Evolutionary conservation across 2,888 invertebrate species (phyloP).

Genomic region (Agrochola litura): DNA sequence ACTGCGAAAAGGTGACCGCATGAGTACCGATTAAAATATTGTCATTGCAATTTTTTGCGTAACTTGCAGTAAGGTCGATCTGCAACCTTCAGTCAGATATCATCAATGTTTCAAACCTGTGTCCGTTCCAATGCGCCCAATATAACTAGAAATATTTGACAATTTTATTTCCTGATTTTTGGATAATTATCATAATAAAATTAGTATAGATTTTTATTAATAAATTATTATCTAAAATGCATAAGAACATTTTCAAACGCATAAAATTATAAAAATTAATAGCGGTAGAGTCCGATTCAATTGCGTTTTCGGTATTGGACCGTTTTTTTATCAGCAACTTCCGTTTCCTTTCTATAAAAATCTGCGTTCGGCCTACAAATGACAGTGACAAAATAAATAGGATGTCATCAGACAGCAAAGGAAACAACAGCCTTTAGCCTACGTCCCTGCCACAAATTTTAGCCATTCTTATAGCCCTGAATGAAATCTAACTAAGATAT

Average conservation of each 20-base stretch:
- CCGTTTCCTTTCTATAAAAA: neutral
- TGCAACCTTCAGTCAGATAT: slow-evolving; percentile 35
- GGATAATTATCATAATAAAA: neutral
- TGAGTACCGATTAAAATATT: slow-evolving; percentile 1
- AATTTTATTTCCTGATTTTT: slow-evolving; percentile 13
- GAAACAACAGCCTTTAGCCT: neutral
- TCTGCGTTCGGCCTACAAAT: no score
- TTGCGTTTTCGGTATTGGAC: neutral
- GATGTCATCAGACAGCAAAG: neutral
- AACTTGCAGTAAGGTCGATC: slow-evolving; percentile 28
- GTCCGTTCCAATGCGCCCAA: neutral
- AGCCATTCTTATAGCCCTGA: neutral
- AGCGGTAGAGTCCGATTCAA: neutral
- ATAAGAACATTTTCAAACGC: neutral
- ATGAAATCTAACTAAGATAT: slow-evolving; percentile 1
- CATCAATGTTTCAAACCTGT: slow-evolving; percentile 23
- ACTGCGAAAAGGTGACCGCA: slow-evolving; percentile 12
- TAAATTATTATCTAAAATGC: neutral
- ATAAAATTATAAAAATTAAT: neutral
- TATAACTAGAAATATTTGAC: slow-evolving; percentile 10
- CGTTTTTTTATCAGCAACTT: slow-evolving; percentile 3
- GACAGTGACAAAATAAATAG: neutral
- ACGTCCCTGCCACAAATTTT: neutral
- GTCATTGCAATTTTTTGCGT: slow-evolving; percentile 25
- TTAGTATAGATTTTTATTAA: neutral